A percentile compares a stretch with the other conserved stretches of the same genome.
These are phyloP conservation scores for Cebuella pygmaea DNA, from an alignment of 2,797 vertebrate species.

Conservation along the genomic window DNA sequence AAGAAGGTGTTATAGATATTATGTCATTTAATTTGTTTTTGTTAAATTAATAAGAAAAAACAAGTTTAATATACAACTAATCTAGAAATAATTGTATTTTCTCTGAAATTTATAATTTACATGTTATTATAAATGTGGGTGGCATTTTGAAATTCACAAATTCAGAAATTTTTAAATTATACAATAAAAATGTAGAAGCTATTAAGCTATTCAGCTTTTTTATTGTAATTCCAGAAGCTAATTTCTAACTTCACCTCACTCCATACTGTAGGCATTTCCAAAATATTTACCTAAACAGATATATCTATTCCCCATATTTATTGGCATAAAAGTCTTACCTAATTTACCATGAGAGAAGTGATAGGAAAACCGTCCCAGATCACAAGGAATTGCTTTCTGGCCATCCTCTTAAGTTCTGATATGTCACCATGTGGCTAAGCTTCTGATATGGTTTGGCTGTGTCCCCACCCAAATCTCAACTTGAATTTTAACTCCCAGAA, in stretches of 20 bases:
- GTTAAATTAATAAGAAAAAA: slow-evolving; percentile 15
- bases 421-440: neutral
- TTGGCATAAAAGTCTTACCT: neutral
- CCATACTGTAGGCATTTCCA: neutral
- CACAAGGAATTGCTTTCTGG: neutral
- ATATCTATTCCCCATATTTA: neutral
- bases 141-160: slow-evolving; percentile 39
- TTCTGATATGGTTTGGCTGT: neutral
- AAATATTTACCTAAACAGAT: slow-evolving; percentile 33
- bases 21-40: neutral
- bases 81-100: neutral
- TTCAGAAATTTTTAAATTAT: slow-evolving; percentile 24
- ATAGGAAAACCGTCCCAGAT: neutral
- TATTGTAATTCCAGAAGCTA: neutral
- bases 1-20: neutral
- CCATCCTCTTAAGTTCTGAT: neutral
- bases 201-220: neutral
- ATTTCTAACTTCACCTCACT: neutral
- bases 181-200: neutral
- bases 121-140: neutral
- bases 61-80: neutral
- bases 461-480: neutral
- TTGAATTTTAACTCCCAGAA: neutral
- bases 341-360: neutral
- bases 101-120: neutral